Base-by-base conservation (phyloP, 2,113 vertebrate species). In the Turnix velox region DNA sequence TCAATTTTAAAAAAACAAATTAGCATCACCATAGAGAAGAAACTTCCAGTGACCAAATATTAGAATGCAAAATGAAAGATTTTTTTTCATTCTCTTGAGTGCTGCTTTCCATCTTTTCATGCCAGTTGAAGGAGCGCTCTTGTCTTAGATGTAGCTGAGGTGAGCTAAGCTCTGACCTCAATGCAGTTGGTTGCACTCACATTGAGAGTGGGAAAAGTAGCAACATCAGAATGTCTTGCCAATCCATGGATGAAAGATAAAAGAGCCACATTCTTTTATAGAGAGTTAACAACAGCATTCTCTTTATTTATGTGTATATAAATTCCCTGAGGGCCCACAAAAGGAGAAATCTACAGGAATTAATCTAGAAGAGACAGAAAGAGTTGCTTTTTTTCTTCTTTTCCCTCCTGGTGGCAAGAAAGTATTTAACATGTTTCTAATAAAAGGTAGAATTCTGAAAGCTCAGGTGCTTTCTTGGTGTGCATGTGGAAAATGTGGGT, bases 161-260 rank as follows among this genome's bases (percentile, higher is more conserved):
- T 93, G 95, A 94, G 84, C 87, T 95, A 94, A 96, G 92, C 94
- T 87, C 84, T 96, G 94, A 96, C 95, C 92, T 93, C 87, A 91
- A 63, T 95, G 95, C 95, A 91, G 63, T 93, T 3, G 16, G 58
- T 73, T 95, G 92, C 78, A 92, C 87, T 95, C 42, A 35, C 35
- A 72, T 76, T 94, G 74, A 78, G 88, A 95, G 49, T 83, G 78
- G 77, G 84, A 92, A 94, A 83, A 95, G 37, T 27, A 30, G 74
- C 2, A 2, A 76, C 87, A 87, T 77, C 58, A 89, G 67, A 85
- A 85, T 79, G 54, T 74, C 67, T 73, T 89, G 66, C 35, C 89
- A 83, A 4, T 78, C 86, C 77, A 33, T 65, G 86, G 55, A 25
- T 72, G 74, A 90, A 93, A 91, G 77, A 87, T 84, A 68, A 91